These are phyloP conservation scores for Malurus splendens DNA, from an alignment of 2,797 vertebrate species.

Conservation along the genomic window DNA sequence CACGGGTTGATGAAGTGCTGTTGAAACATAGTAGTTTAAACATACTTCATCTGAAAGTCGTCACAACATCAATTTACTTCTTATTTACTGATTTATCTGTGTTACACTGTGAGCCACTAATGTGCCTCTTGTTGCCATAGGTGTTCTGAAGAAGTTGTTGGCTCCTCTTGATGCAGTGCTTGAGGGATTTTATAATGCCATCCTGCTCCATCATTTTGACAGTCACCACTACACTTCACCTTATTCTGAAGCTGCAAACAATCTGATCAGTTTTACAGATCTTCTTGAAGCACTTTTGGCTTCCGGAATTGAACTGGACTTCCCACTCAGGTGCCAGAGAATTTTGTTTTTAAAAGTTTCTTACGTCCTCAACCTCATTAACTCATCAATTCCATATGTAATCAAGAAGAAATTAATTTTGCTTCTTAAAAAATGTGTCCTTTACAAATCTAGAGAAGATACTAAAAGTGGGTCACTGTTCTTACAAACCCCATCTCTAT, in stretches of 20 bases:
- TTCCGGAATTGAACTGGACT: conserved; percentile 59
- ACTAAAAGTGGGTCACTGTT: conserved; percentile 18
- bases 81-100: background rate
- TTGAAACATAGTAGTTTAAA: background rate
- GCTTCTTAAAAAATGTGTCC: conserved; percentile 81
- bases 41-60: background rate
- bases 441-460: conserved; percentile 81
- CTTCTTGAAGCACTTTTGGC: conserved; percentile 81
- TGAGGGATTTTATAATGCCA: conserved; percentile 65
- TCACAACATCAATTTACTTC: background rate
- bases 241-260: conserved; percentile 34
- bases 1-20: background rate
- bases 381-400: conserved; percentile 64
- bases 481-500: background rate
- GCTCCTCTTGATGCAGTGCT: conserved; percentile 72
- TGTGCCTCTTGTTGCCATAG: conserved; percentile 54
- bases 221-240: background rate
- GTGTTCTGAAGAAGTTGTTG: conserved; percentile 70
- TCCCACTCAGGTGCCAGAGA: conserved; percentile 67
- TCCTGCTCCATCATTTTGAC: conserved; percentile 58
- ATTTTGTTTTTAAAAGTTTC: conserved; percentile 66
- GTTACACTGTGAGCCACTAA: background rate
- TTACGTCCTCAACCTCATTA: conserved; percentile 58
- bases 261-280: conserved; percentile 73
- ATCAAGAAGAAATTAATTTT: conserved; percentile 78